phyloP scores from a whole-genome alignment of 2,113 vertebrate species.

The Dermatemys mawii region DNA sequence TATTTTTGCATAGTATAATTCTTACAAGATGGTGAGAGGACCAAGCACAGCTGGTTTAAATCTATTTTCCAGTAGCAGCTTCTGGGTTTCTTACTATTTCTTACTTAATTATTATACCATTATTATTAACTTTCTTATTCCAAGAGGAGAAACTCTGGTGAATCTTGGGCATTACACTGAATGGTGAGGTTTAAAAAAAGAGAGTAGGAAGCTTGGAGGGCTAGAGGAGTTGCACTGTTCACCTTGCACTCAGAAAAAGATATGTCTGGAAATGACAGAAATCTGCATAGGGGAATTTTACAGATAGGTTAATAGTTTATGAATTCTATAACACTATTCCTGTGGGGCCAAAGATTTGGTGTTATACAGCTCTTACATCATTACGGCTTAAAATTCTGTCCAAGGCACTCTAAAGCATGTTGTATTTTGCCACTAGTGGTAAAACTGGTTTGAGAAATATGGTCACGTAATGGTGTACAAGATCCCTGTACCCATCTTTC shows the following conservation, averaged over 20 bases:
- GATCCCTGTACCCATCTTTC: neutral
- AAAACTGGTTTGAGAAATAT: neutral
- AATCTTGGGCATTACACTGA: neutral
- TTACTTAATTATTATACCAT: neutral
- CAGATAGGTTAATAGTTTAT: neutral
- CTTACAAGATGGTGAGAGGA: neutral
- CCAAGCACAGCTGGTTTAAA: neutral
- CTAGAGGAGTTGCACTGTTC: neutral
- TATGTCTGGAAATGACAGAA: neutral
- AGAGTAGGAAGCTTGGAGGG: neutral
- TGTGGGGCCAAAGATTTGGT: neutral
- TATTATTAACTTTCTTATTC: neutral
- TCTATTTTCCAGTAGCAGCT: neutral
- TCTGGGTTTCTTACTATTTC: neutral
- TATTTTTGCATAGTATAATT: slow-evolving; percentile 17
- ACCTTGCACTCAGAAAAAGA: neutral
- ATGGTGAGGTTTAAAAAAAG: neutral
- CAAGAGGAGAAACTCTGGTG: neutral
- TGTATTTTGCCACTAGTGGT: neutral
- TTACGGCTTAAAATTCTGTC: neutral
- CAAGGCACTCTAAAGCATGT: neutral
- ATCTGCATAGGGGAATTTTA: neutral
- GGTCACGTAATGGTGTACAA: neutral
- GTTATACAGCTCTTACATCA: neutral
- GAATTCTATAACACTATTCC: neutral